Base-by-base conservation (phyloP, 1,140 invertebrate species). In the Chelonus insularis region DNA sequence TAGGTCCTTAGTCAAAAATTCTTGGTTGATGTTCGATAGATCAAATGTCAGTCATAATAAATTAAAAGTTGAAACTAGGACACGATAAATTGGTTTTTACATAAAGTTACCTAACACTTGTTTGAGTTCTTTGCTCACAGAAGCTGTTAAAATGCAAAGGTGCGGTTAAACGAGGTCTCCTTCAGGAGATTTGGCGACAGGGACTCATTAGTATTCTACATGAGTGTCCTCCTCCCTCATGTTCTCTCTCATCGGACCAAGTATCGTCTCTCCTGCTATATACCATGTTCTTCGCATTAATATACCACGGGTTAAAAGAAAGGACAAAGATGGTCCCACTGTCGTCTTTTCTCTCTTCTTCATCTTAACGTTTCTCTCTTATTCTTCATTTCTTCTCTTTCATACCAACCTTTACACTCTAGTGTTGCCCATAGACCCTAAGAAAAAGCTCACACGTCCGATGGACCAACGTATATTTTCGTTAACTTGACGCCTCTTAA, bases 261-360 rank as follows among this genome's bases (percentile, higher is more conserved):
- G 23, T 43, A 36, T 32, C 47, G 21, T 56, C 48, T 63, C 41
- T 34, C 34, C 29, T 69, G 60, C 66, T n/a, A 66, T 73, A 72
- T 74, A 77, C 73, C 79, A 79, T 80, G 79, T 77, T 79, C 79
- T 73, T 76, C 77, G 69, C 79, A 81, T 81, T 81, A 81, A 81
- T 81, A 81, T 81, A 79, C 74, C 77, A 66, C 67, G 72, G 77
- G 77, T 81, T 81, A 81, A 78, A 74, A 80, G 75, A 79, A 79
- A 75, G 73, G 72, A 78, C 76, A 73, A 79, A 23, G 23, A 60
- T 60, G 29, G 34, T 32, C 36, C 14, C 25, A 16, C 74, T 73
- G 74, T 70, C 68, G 62, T 62, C 57, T 39, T 67, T 51, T 60
- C 57, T 62, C 34, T 52, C 51, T 48, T 56, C 11, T 18, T 25